These are phyloP conservation scores for Laothoe populi DNA, from an alignment of 2,888 invertebrate species.

Conservation along the genomic window DNA sequence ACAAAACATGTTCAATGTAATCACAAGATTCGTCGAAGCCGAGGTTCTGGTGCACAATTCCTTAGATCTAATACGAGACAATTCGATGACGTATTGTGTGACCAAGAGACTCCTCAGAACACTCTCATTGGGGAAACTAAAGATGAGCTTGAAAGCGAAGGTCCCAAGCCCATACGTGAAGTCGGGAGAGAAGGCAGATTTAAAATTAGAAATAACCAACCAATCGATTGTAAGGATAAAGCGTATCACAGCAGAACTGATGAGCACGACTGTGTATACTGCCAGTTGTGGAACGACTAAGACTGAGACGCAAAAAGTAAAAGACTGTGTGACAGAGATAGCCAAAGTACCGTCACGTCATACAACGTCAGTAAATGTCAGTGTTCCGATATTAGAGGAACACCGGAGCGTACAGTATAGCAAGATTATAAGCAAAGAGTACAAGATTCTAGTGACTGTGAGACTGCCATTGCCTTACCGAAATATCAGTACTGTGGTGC, in stretches of 20 bases:
- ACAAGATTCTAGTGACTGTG: constrained; percentile 30
- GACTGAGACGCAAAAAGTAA: background rate
- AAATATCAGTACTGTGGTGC: constrained; percentile 30
- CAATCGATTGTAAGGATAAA: background rate
- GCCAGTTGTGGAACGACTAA: background rate
- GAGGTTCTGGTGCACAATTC: background rate
- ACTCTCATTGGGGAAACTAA: background rate
- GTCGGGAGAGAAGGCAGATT: background rate
- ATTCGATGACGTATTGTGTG: background rate
- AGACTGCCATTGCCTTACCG: constrained; percentile 33
- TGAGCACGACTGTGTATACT: background rate
- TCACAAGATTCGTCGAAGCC: background rate
- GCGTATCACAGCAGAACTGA: background rate
- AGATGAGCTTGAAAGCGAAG: background rate
- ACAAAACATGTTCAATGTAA: background rate
- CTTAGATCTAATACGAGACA: background rate
- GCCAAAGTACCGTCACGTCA: background rate
- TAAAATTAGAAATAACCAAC: background rate
- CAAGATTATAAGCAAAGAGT: constrained; percentile 31
- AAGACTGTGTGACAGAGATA: background rate
- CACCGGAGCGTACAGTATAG: constrained; percentile 27
- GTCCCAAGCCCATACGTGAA: background rate
- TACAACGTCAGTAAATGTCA: background rate
- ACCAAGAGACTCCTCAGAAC: background rate
- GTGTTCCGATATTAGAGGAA: background rate